Percentiles rank a stretch among this genome's conserved stretches.
These are phyloP conservation scores for Uria lomvia DNA, from an alignment of 2,113 vertebrate species.

Conservation along the genomic window DNA sequence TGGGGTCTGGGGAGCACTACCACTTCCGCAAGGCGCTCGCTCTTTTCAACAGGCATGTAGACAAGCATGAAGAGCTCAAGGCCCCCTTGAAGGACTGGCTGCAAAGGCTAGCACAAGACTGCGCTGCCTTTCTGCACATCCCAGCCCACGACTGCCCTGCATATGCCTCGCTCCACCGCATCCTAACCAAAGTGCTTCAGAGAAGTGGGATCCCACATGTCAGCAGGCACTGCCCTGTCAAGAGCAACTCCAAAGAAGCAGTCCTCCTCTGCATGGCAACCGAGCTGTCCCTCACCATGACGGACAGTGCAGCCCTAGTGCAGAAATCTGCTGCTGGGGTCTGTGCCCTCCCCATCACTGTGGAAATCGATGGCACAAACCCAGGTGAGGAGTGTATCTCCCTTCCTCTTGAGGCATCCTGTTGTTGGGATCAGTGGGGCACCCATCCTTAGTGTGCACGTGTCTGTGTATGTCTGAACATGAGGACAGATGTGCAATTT, in stretches of 20 bases:
- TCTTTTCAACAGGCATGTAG: slow-evolving; percentile 76
- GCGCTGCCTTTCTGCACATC: slow-evolving; percentile 73
- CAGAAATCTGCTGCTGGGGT: slow-evolving; percentile 33
- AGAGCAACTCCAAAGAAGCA: slow-evolving; percentile 74
- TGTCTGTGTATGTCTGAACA: neutral
- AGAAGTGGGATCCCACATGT: slow-evolving; percentile 74
- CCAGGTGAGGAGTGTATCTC: slow-evolving; percentile 26
- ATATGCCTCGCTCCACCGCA: slow-evolving; percentile 73
- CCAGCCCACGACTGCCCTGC: slow-evolving; percentile 58
- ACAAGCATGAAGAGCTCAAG: neutral
- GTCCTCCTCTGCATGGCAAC: slow-evolving; percentile 77
- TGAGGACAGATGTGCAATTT: neutral
- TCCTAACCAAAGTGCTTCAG: slow-evolving; percentile 76
- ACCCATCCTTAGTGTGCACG: rapidly evolving
- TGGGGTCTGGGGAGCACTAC: slow-evolving; percentile 63
- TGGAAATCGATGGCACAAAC: slow-evolving; percentile 73
- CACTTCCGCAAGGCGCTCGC: slow-evolving; percentile 80
- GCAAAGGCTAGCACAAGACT: slow-evolving; percentile 70
- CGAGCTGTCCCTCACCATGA: slow-evolving; percentile 67
- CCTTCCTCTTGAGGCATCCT: neutral
- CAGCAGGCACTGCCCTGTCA: slow-evolving; percentile 68
- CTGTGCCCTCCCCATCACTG: slow-evolving; percentile 38
- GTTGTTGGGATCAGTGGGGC: neutral
- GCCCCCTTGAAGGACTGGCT: slow-evolving; percentile 58
- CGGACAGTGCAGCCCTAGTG: slow-evolving; percentile 34